Evolutionary conservation across 2,797 vertebrate species (phyloP).

Genomic region (Agapornis canus): DNA sequence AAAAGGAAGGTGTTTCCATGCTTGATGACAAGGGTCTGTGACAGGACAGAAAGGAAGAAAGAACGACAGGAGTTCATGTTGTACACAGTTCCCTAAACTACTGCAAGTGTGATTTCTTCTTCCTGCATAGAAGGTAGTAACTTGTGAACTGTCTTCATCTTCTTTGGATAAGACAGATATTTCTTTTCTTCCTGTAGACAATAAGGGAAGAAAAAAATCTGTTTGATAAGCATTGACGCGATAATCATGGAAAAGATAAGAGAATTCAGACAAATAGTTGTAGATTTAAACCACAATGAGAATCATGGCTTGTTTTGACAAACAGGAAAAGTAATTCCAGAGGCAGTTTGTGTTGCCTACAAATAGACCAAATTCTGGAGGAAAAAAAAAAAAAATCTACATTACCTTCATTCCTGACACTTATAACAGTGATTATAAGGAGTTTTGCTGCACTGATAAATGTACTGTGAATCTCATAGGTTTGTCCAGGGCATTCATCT

Average conservation of each 20-base stretch:
- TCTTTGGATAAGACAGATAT: neutral
- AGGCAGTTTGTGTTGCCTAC: neutral
- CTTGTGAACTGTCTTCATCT: neutral
- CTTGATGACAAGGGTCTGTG: neutral
- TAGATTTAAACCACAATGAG: neutral
- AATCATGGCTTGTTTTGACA: neutral
- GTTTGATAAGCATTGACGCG: rapidly evolving
- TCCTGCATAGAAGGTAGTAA: neutral
- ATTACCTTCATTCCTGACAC: neutral
- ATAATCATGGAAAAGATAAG: neutral
- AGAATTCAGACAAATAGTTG: neutral
- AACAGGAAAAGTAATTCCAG: neutral
- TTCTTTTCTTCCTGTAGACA: neutral
- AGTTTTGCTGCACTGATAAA: neutral
- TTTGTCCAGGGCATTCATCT: neutral
- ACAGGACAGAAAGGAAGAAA: neutral
- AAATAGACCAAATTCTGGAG: neutral
- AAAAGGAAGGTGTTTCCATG: neutral
- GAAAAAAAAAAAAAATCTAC: neutral
- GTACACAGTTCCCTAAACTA: neutral
- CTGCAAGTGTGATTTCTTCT: neutral
- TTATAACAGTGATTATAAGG: neutral
- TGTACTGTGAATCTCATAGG: neutral
- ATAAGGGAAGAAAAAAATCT: neutral
- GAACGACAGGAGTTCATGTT: neutral